Evolutionary conservation across 2,797 vertebrate genomes (phyloP).

Genomic region (Catharus ustulatus): DNA sequence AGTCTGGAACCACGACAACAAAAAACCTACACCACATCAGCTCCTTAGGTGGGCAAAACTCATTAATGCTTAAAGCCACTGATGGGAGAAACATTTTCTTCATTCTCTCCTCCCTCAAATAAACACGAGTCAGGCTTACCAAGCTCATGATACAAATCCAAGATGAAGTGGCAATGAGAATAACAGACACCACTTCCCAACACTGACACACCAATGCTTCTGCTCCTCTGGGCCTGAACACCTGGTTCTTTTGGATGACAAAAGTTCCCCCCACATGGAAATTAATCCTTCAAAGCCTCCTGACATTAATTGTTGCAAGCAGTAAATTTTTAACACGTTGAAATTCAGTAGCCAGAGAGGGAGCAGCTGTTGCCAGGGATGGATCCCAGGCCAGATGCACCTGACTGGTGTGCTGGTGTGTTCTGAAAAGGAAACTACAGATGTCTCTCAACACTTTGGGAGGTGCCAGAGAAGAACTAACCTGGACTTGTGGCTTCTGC

Average conservation of each 20-base stretch:
- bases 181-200: fast-evolving
- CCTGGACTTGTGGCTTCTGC: too few species aligned
- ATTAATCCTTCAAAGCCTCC: not conserved
- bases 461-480: not conserved
- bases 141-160: not conserved
- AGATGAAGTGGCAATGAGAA: not conserved
- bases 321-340: not conserved
- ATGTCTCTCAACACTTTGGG: not conserved
- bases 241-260: not conserved
- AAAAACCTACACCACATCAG: too few species aligned
- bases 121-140: fast-evolving
- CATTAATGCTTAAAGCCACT: too few species aligned
- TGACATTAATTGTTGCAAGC: fast-evolving
- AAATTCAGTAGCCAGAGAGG: not conserved
- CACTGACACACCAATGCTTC: not conserved
- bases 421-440: not conserved
- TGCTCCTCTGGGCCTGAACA: not conserved
- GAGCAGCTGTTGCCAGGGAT: fast-evolving
- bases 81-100: fast-evolving
- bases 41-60: not conserved
- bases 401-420: too few species aligned
- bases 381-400: not conserved
- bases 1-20: too few species aligned
- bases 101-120: not conserved
- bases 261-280: not conserved